Evolutionary conservation across 2,797 vertebrate species (phyloP), one percentile per base, ranked within the genome.

Genomic region (Acrossocheilus fasciatus): DNA sequence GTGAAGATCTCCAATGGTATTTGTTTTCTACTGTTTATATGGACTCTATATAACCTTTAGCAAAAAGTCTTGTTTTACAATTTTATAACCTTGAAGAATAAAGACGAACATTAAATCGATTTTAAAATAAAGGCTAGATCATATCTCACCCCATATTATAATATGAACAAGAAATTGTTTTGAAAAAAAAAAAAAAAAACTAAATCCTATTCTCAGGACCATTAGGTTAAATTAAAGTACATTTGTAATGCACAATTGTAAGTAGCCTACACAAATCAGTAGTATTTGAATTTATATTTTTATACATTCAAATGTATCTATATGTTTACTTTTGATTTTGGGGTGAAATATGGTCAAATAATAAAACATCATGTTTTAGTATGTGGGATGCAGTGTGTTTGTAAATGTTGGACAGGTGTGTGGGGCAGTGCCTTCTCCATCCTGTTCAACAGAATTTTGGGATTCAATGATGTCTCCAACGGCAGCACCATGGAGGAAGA

Each of bases 341-440:
- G 6, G n/a, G 26, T 36, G 34, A 52, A 81, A 52, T n/a, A 3
- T 82, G 14, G 34, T n/a, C 7, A 64, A 39, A 72, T 14, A 8
- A 64, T 62, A 36, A 17, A 39, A 10, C 17, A 11, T 47, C 17
- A 26, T 23, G 59, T 81, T 47, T 47, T 12, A 47, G 50, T 62
- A 50, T 15, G 23, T 50, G 82, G 7, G 9, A 59, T 20, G 34
- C 39, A 64, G 43, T 43, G 80, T 83, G 20, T 85, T 64, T 83
- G 36, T 87, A 50, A 85, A 30, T 86, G 77, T 74, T 76, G 89
- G 36, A 62, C 89, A 99, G 98, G 98, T 64, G 96, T 99, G 78
- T 99, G 98, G 98, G 98, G 98, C 89, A 99, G 98, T 84, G 98
- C 98, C 47, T 99, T 99, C 94, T 99, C 98, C 34, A 99, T 99